Evolutionary conservation across 2,797 vertebrate species (phyloP).

Genomic region (Onychomys leucogaster): DNA sequence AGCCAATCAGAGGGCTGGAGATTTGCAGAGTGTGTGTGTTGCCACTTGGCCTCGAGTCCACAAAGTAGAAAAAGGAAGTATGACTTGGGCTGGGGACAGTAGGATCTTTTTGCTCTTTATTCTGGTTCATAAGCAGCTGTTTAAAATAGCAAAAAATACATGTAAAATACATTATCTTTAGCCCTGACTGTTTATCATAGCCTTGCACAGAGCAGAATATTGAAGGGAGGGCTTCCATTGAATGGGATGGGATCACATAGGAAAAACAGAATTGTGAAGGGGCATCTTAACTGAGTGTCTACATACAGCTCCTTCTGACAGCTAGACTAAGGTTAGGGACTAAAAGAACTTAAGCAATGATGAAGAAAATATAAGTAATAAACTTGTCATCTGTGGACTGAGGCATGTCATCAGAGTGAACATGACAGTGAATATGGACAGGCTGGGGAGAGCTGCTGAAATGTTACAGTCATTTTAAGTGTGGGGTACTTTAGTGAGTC

Average conservation of each 20-base stretch:
- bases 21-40: background rate
- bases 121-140: background rate
- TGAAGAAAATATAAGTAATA: background rate
- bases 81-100: background rate
- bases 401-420: background rate
- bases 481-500: background rate
- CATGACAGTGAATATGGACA: background rate
- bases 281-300: background rate
- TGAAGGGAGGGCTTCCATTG: background rate
- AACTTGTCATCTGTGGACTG: background rate
- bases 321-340: background rate
- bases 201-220: background rate
- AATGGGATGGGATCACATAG: background rate
- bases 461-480: fast-evolving
- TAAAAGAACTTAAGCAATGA: background rate
- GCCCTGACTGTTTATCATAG: background rate
- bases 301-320: background rate
- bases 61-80: background rate
- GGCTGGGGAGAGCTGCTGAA: background rate
- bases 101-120: background rate
- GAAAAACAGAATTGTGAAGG: background rate
- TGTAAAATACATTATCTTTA: background rate
- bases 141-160: background rate
- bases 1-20: background rate
- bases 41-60: background rate